Evolutionary conservation across 2,888 invertebrate genomes (phyloP).

Genomic region (Macaria liturata): DNA sequence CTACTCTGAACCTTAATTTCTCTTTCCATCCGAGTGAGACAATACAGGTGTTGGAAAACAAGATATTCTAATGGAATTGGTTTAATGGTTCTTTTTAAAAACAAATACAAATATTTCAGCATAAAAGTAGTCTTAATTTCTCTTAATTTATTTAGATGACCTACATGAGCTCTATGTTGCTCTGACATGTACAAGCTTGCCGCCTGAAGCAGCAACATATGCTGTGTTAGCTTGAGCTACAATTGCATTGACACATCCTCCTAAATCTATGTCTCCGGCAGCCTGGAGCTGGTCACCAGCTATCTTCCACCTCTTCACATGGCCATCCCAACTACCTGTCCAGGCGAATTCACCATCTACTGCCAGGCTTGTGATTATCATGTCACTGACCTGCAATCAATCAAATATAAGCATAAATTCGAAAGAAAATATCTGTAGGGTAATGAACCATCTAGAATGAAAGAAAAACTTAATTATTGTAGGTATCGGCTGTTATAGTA

Average conservation of each 20-base stretch:
- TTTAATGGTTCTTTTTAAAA: no score
- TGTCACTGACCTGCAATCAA: constrained; percentile 63
- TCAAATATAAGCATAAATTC: no score
- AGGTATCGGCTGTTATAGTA: no score
- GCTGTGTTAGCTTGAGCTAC: constrained; percentile 44
- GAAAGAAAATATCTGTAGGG: no score
- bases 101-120: background rate
- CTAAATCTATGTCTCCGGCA: constrained; percentile 64
- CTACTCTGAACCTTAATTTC: no score
- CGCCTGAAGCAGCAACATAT: constrained; percentile 60
- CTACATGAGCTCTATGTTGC: constrained; percentile 17
- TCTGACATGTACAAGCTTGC: constrained; percentile 52
- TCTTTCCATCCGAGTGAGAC: no score
- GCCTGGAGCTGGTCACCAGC: constrained; percentile 54
- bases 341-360: constrained; percentile 70
- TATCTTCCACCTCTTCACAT: constrained; percentile 70
- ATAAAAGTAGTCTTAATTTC: background rate
- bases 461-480: no score
- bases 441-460: no score
- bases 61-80: no score
- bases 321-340: constrained; percentile 84
- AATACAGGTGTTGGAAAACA: no score
- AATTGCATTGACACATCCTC: constrained; percentile 67
- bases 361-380: constrained; percentile 78
- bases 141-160: background rate